Base-by-base conservation (phyloP, 1,140 invertebrate species). In the Parapsyche elsis region DNA sequence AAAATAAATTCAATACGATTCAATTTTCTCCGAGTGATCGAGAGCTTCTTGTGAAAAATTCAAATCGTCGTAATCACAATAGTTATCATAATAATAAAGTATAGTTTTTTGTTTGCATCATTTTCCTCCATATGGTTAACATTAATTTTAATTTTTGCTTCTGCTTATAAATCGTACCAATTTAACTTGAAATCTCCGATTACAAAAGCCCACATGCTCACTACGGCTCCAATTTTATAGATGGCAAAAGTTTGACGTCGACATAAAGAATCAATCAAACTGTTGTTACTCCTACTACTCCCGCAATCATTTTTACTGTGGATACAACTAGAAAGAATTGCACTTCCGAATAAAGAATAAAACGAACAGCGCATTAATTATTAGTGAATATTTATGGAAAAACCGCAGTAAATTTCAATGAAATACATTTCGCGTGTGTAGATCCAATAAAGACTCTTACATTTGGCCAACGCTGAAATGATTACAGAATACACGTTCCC, bases 161-260 rank as follows among this genome's bases (percentile, higher is more conserved):
- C 16, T 5, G 71, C 49, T 38, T 23, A 78, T 70, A 45, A 49
- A 71, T 45, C 14, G 23, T 67, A 23, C 4, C 53, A 45, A 38
- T 78, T 64, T 67, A 64, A 64, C 21, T 78, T 67, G 12, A 45
- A 67, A 67, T 78, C 12, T n/a, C 5, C 4, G n/a, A 46, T 53
- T 53, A 67, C 57, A 23, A 12, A 26, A 16, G 57, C 53, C n/a
- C 59, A 61, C 59, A 79, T 79, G 26, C 9, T 30, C 16, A 26
- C 71, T 16, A 1, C 71, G 71, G 1, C 38, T 44, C 19, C 75
- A 77, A 71, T 71, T 79, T 79, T 9, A 0, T 21, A 79, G 71
- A 79, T 79, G 77, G 61, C 71, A 79, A 79, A 79, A 79, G 38
- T 79, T 79, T 76, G 12, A 67, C 24, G 61, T 23, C 2, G 19